phyloP scores from a whole-genome alignment of 2,888 invertebrate species.

The Conomelus anceps region DNA sequence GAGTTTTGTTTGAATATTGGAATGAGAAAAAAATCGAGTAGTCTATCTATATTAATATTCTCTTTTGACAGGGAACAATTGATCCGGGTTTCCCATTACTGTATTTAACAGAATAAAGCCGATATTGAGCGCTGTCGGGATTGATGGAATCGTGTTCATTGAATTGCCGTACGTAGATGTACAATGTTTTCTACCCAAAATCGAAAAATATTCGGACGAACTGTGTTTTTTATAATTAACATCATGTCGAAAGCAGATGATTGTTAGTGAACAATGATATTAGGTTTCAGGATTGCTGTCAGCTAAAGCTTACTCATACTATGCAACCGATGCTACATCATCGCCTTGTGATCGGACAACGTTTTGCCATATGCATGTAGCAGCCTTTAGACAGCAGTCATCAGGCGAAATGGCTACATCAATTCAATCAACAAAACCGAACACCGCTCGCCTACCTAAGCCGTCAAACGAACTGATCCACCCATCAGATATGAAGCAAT shows the following conservation, averaged over 20 bases:
- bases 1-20: no score
- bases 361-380: neutral
- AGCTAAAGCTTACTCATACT: neutral
- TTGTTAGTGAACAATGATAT: neutral
- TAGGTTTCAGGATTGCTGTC: neutral
- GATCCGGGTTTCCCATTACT: no score
- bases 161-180: neutral
- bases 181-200: neutral
- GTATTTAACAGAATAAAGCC: neutral
- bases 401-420: neutral
- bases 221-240: neutral
- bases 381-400: no score
- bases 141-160: neutral
- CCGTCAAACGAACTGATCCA: neutral
- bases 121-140: neutral
- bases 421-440: neutral
- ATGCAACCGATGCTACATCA: neutral
- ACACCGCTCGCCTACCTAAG: neutral
- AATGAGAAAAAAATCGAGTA: no score
- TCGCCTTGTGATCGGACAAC: neutral
- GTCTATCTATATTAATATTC: no score
- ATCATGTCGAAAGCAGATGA: neutral
- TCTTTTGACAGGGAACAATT: no score
- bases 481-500: no score
- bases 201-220: neutral